These are phyloP conservation scores for Orthosia incerta DNA, from an alignment of 2,888 invertebrate genomes.

Conservation along the genomic window DNA sequence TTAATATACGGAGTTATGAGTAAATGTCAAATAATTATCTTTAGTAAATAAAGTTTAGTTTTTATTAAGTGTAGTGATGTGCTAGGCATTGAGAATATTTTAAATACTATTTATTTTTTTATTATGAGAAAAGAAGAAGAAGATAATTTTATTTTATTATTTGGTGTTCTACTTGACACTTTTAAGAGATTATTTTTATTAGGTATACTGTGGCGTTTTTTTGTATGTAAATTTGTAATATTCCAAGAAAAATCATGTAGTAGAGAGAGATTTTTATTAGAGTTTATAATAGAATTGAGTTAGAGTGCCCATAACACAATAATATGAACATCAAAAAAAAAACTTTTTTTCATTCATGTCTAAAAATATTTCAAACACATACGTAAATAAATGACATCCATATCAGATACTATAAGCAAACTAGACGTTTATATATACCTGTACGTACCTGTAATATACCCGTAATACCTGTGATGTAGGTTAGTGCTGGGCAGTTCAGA, in stretches of 20 bases:
- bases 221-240: neutral
- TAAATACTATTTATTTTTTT: neutral
- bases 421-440: slow-evolving; percentile 2
- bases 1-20: slow-evolving; percentile 49
- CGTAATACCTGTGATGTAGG: slow-evolving; percentile 49
- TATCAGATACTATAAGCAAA: slow-evolving; percentile 32
- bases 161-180: slow-evolving; percentile 20
- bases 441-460: slow-evolving; percentile 20
- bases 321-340: neutral
- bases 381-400: slow-evolving; percentile 1
- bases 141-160: neutral
- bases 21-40: slow-evolving; percentile 50
- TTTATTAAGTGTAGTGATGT: slow-evolving; percentile 39
- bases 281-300: neutral
- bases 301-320: too few species aligned
- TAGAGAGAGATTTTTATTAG: neutral
- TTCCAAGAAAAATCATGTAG: too few species aligned
- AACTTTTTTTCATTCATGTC: neutral
- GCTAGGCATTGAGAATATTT: slow-evolving; percentile 5
- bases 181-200: neutral
- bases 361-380: slow-evolving; percentile 20
- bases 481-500: slow-evolving; percentile 32
- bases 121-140: too few species aligned
- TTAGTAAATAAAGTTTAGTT: slow-evolving; percentile 23
- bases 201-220: neutral